Conservation (phyloP, 2,113 vertebrate species). For the Gallinago jamesoni region DNA sequence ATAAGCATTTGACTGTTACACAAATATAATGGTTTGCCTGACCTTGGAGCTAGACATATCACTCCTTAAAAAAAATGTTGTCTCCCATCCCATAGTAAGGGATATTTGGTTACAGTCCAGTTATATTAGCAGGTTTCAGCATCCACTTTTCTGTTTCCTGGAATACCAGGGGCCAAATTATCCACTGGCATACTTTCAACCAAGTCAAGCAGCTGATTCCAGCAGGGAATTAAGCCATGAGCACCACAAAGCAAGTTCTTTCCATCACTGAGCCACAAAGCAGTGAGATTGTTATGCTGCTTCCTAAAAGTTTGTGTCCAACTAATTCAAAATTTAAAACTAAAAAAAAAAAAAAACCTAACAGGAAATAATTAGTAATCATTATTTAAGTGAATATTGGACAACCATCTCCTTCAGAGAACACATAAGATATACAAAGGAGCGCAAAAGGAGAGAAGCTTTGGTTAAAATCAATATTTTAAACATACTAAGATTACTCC, state of each 20-base stretch:
- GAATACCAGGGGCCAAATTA: not conserved
- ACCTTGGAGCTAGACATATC: not conserved
- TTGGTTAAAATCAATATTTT: not conserved
- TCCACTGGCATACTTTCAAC: not conserved
- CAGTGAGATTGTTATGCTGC: not conserved
- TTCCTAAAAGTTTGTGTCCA: not conserved
- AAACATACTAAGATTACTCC: not conserved
- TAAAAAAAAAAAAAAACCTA: not conserved
- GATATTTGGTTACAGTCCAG: not conserved
- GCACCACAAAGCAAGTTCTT: not conserved
- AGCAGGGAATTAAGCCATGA: not conserved
- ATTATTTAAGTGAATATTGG: not conserved
- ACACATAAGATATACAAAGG: not conserved
- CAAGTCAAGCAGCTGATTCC: not conserved
- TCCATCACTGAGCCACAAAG: not conserved
- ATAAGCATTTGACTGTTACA: not conserved
- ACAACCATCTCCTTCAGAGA: not conserved
- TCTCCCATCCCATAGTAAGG: not conserved
- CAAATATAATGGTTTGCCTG: not conserved
- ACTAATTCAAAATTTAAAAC: not conserved
- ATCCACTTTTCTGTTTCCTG: constrained; percentile 2
- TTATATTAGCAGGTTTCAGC: not conserved
- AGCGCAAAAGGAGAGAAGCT: not conserved
- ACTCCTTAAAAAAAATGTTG: not conserved
- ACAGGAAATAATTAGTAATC: not conserved